Evolutionary conservation across 1,140 invertebrate species (phyloP).

Genomic region (Hermetia illucens): DNA sequence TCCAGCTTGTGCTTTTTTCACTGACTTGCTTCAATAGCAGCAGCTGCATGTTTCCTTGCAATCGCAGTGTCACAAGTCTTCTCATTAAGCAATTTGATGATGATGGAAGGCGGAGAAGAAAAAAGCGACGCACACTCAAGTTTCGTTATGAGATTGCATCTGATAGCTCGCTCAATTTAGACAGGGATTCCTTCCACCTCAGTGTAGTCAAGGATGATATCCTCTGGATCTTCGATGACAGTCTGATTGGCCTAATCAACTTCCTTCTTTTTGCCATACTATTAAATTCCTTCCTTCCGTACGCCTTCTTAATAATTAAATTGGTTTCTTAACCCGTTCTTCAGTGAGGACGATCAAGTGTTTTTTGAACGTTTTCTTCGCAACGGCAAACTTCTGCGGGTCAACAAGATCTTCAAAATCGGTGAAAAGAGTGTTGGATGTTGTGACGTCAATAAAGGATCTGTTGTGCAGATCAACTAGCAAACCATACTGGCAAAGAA

Average conservation of each 20-base stretch:
- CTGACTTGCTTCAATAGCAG: constrained; percentile 27
- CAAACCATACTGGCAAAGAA: too few species aligned
- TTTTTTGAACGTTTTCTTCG: too few species aligned
- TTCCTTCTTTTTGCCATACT: too few species aligned
- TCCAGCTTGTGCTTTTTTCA: constrained; percentile 28
- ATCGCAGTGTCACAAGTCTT: constrained; percentile 31
- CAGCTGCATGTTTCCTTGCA: constrained; percentile 28
- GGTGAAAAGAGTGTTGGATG: too few species aligned
- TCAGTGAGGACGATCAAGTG: too few species aligned
- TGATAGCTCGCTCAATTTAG: constrained; percentile 33
- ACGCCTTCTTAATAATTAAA: too few species aligned
- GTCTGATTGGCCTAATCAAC: constrained; percentile 18
- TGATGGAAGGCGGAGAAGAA: constrained; percentile 41
- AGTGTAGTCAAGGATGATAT: constrained; percentile 35
- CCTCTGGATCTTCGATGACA: constrained; percentile 28
- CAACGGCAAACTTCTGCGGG: too few species aligned
- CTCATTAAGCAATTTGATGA: constrained; percentile 33
- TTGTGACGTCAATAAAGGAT: too few species aligned
- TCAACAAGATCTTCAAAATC: too few species aligned
- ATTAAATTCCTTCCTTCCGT: too few species aligned
- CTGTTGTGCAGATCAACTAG: too few species aligned
- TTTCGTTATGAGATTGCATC: constrained; percentile 34
- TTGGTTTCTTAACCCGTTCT: too few species aligned
- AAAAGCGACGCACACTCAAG: constrained; percentile 41
- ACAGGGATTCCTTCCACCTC: constrained; percentile 37